Percentiles rank a stretch among this genome's conserved stretches.
Evolutionary conservation across 2,797 vertebrate genomes (phyloP).

Genomic region (Peromyscus eremicus): DNA sequence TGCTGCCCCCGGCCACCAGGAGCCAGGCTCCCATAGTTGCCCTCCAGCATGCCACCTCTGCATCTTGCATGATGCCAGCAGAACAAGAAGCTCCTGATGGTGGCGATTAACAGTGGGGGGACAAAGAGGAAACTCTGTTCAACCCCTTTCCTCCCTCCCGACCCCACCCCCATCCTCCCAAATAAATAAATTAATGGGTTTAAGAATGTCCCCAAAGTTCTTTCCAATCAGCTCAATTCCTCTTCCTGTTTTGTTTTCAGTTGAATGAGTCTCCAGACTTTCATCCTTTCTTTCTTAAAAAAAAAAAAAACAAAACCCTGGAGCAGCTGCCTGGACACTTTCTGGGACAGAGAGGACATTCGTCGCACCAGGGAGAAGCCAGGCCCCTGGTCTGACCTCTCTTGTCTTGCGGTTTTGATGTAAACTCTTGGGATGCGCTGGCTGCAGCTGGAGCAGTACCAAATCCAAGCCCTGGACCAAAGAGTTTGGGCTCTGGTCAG

Average conservation of each 20-base stretch:
- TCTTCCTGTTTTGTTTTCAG: constrained; percentile 58
- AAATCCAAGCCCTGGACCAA: constrained; percentile 66
- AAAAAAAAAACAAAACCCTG: background rate
- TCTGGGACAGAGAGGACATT: constrained; percentile 67
- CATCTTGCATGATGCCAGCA: constrained; percentile 33
- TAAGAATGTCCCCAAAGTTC: constrained; percentile 82
- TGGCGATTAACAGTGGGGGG: constrained; percentile 69
- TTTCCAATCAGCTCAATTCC: constrained; percentile 74
- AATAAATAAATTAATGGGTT: constrained; percentile 86
- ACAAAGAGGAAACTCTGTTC: constrained; percentile 45
- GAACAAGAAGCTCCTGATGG: constrained; percentile 75
- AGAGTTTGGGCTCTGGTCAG: constrained; percentile 84
- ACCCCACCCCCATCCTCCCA: constrained; percentile 77
- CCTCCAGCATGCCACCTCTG: background rate
- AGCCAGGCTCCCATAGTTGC: background rate
- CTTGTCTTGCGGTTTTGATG: constrained; percentile 73
- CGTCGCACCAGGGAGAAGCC: constrained; percentile 30
- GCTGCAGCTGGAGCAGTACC: constrained; percentile 75
- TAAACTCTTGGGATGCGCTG: constrained; percentile 75
- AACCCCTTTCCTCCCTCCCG: constrained; percentile 54
- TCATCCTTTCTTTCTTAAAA: constrained; percentile 9
- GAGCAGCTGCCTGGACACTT: constrained; percentile 76
- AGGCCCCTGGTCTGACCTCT: constrained; percentile 54
- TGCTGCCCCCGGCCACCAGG: background rate
- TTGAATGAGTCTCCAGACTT: constrained; percentile 67